Percentiles rank a stretch among this genome's conserved stretches.
phyloP scores from a whole-genome alignment of 2,888 invertebrate species.

The Acanthosepion esculentum region DNA sequence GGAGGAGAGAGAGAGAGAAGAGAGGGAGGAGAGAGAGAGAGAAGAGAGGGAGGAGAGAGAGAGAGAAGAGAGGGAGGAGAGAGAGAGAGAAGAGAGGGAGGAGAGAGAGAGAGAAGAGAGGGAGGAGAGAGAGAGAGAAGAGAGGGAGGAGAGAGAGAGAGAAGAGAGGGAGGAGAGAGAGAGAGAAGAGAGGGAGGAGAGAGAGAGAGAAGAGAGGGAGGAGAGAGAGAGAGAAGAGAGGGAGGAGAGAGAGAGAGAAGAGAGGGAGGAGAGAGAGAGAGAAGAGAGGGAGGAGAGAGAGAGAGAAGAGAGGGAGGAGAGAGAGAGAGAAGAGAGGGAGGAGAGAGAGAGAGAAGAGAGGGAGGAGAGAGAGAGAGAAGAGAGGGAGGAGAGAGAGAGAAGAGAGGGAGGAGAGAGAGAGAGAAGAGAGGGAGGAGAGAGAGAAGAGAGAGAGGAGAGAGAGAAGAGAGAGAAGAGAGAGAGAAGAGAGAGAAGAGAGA shows the following conservation, averaged over 20 bases:
- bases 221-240: neutral
- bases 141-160: neutral
- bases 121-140: no score
- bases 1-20: conserved; percentile 35
- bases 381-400: neutral
- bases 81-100: no score
- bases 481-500: no score
- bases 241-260: no score
- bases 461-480: no score
- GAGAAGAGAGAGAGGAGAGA: no score
- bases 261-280: neutral
- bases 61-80: no score
- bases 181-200: no score
- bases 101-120: neutral
- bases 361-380: neutral
- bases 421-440: neutral
- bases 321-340: neutral
- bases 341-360: neutral
- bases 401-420: no score
- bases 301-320: no score
- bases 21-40: neutral
- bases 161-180: no score
- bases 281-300: neutral
- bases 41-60: neutral
- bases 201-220: neutral